Conservation (phyloP, 2,113 vertebrate genomes). For the Ameiurus melas region DNA sequence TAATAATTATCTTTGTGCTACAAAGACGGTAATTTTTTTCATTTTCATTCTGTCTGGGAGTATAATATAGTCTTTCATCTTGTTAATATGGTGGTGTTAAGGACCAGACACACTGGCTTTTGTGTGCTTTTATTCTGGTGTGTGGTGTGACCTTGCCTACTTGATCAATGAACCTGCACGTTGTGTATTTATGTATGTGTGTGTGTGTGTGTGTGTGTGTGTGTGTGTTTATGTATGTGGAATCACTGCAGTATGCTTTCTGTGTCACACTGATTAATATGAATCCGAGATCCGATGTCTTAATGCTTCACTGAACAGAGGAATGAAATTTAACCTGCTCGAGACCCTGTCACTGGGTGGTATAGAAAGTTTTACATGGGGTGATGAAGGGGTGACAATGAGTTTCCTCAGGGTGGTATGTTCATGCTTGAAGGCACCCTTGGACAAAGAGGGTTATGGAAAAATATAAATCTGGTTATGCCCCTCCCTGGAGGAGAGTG, state of each 20-base stretch:
- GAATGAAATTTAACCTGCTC: background rate
- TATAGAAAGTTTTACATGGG: background rate
- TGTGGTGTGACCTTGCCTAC: background rate
- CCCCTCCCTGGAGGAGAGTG: background rate
- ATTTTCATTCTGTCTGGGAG: background rate
- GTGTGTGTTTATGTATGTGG: conserved; percentile 1
- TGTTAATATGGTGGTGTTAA: background rate
- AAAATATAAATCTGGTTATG: background rate
- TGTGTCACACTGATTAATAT: conserved; percentile 2
- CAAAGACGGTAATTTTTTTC: background rate
- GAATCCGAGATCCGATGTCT: background rate
- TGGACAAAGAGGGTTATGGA: background rate
- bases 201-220: too few species aligned
- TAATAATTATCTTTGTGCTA: background rate
- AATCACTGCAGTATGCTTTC: conserved; percentile 47
- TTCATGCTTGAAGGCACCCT: background rate
- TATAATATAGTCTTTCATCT: background rate
- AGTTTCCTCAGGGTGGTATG: background rate
- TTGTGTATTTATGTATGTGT: background rate
- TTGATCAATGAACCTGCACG: conserved; percentile 15
- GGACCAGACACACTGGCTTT: conserved; percentile 65
- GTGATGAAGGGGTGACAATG: background rate
- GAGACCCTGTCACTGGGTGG: background rate
- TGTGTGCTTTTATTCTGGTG: background rate
- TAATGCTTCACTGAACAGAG: background rate